These are phyloP conservation scores for Hofmannophila pseudospretella DNA, from an alignment of 2,888 invertebrate species.

Conservation along the genomic window DNA sequence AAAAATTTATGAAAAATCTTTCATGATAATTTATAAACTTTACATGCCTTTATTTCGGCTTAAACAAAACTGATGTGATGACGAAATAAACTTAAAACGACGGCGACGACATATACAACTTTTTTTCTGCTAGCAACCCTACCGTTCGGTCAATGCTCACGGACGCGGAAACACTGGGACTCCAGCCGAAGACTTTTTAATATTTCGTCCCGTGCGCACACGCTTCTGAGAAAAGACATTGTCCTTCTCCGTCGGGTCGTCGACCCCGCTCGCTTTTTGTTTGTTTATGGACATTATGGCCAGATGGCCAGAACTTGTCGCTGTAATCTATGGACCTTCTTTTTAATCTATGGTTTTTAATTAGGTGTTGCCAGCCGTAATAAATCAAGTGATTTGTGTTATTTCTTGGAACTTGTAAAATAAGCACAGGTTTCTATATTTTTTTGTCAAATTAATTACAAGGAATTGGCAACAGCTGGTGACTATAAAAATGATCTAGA, in stretches of 20 bases:
- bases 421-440: too few relatives aligned
- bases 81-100: too few relatives aligned
- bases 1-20: too few relatives aligned
- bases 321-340: constrained; percentile 20
- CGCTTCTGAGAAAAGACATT: constrained; percentile 63
- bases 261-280: constrained; percentile 49
- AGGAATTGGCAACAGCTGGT: too few relatives aligned
- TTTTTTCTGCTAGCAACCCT: constrained; percentile 4
- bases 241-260: constrained; percentile 50
- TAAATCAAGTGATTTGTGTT: constrained; percentile 1
- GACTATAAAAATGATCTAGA: too few relatives aligned
- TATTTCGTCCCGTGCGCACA: constrained; percentile 40
- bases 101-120: too few relatives aligned
- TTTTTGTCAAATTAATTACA: too few relatives aligned
- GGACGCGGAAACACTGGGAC: constrained; percentile 42
- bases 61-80: too few relatives aligned
- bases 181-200: constrained; percentile 35
- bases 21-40: too few relatives aligned
- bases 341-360: constrained; percentile 8
- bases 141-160: constrained; percentile 6
- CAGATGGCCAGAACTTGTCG: too few relatives aligned
- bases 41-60: too few relatives aligned
- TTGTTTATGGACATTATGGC: constrained; percentile 32
- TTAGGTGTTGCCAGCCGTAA: constrained; percentile 12
- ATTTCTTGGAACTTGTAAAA: too few relatives aligned